Base-by-base conservation (phyloP, 1,140 invertebrate species). In the Habropoda laboriosa region DNA sequence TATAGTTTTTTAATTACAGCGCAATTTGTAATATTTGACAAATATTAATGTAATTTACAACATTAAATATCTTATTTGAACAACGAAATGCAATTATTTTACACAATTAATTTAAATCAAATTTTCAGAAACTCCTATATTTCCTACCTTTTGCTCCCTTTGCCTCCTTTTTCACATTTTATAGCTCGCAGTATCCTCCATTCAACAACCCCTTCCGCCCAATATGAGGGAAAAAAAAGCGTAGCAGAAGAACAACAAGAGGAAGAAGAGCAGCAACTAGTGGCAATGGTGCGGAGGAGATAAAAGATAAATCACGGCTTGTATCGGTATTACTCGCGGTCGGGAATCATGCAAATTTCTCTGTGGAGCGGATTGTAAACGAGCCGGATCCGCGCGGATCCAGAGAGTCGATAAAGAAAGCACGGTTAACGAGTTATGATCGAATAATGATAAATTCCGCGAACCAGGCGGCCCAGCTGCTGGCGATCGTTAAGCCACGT, bases 401-500 rank as follows among this genome's bases (percentile, higher is more conserved):
- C 58, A n/a, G 16, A 5, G 60, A 21, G 7, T 3, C 71, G 72
- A 80, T 68, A 77, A 80, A 80, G 73, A 70, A 76, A 80, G 21
- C 47, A 63, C 63, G 73, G 55, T 79, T 79, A 82, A 82, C 80
- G 80, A 82, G 80, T 82, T 82, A 82, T 82, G 76, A 79, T 82
- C 80, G 80, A 79, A 82, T 79, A 82, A 79, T 82, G 80, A 82
- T 82, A 79, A 82, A 82, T 82, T 73, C 80, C 38, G 57, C 57
- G 64, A 70, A 77, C 73, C 42, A 32, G 45, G 21, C 40, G 64
- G 30, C 72, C n/a, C 79, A 77, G 79, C 79, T 80, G 64, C 79
- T 70, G 64, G 53, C 57, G 57, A 80, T 80, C 73, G 73, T 80
- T 80, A 70, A 66, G 35, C 38, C 55, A 47, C 45, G 10, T 47